Evolutionary conservation across 2,797 vertebrate species (phyloP).

Genomic region (Loris lydekkerianus): DNA sequence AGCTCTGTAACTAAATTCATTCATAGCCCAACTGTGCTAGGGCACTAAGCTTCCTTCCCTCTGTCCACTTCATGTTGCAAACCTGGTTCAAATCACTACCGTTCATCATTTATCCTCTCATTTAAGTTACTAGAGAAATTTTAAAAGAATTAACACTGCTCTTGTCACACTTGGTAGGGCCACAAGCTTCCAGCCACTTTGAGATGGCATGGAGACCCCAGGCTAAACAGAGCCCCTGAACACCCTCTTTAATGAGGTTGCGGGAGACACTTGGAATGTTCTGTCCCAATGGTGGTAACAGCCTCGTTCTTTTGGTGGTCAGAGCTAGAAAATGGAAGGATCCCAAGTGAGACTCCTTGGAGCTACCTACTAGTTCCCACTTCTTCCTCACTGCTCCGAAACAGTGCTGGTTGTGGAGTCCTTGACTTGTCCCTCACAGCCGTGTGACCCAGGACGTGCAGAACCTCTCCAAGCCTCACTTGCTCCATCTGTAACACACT

Average conservation of each 20-base stretch:
- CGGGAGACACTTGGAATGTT: slow-evolving; percentile 86
- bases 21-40: background rate
- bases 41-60: background rate
- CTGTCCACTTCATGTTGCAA: background rate
- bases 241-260: slow-evolving; percentile 88
- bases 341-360: background rate
- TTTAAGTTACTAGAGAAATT: background rate
- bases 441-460: background rate
- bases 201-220: slow-evolving; percentile 76
- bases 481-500: accelerated
- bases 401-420: accelerated
- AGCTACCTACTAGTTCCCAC: background rate
- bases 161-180: background rate
- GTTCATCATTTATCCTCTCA: background rate
- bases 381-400: background rate
- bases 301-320: slow-evolving; percentile 65
- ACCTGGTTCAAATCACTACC: background rate
- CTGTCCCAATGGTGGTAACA: slow-evolving; percentile 79
- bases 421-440: background rate
- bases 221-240: slow-evolving; percentile 87
- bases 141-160: background rate
- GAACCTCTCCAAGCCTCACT: background rate
- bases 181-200: slow-evolving; percentile 68
- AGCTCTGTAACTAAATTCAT: slow-evolving; percentile 47
- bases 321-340: slow-evolving; percentile 77